Evolutionary conservation across 2,888 invertebrate genomes (phyloP), one percentile per base, ranked within the genome.

Genomic region (Carterocephalus palaemon): DNA sequence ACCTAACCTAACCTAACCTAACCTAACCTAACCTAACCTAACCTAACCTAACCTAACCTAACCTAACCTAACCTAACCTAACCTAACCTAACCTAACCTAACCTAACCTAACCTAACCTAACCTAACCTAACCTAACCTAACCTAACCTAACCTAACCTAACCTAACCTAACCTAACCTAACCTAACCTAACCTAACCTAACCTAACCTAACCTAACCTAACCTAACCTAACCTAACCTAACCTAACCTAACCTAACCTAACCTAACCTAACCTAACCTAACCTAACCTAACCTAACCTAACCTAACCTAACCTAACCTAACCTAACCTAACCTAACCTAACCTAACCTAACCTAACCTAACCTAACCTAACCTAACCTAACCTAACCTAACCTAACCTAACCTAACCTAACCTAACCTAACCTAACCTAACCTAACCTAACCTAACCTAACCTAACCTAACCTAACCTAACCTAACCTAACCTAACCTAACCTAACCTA

Each of bases 291-390:
- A 23, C n/a, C 23, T 23, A 23, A 23, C 23, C 23, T 23, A 23
- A 23, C 23, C 17, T 17, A n/a, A 37, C 47, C 47, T 8, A 8
- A 23, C n/a, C 23, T 23, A 23, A 23, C 23, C 23, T 23, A 23
- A 48, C 48, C 48, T 26, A 26, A 26, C 26, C 26, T 26, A 10
- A 26, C 26, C 26, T 26, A 26, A 26, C 26, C 26, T 26, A 26
- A 26, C 26, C 26, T 26, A 26, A 26, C 26, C 26, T 26, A 26
- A 26, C 26, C 26, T 26, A 26, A 26, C 26, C 26, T 26, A 26
- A 26, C 26, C 26, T 26, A 26, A 26, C 26, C 26, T 26, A 26
- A 26, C 26, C 26, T 19, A 15, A 31, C 34, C 10, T 19, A 3
- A 29, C 3, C 7, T 1, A 23, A 23, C 23, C 23, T 23, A 23